Evolutionary conservation across 1,140 invertebrate genomes (phyloP), one percentile per base, ranked within the genome.

Genomic region (Drosophila nannoptera): DNA sequence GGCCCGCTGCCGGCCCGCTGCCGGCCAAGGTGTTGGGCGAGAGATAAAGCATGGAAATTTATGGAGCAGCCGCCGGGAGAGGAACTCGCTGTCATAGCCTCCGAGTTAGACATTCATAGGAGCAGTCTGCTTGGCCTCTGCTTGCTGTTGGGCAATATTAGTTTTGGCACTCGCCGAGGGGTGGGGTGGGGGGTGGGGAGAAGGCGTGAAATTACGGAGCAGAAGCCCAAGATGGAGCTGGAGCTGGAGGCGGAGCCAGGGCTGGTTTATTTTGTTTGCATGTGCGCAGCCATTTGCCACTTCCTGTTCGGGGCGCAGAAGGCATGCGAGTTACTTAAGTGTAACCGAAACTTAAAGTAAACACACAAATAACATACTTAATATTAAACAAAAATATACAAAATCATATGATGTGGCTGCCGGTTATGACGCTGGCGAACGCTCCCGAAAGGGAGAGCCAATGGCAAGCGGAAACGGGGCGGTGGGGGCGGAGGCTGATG

Each of bases 301-400:
- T 82, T 82, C 78, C 78, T 82, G 78, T 78, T 75, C 75, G 53
- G 52, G 63, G 11, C 42, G 35, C 31, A 46, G 33, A 32, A 45
- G 72, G 75, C 80, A 75, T 84, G 84, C 76, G 81, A 84, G 81
- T 84, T 84, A 84, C 80, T 84, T 84, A 84, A 84, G 76, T 84
- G 80, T 84, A 84, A 80, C 80, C 80, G 86, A 84, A 84, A 84
- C 80, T 84, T 84, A 77, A 84, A 86, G 80, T 84, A 84, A 84
- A 84, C 80, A 86, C 80, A 84, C 80, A 84, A 84, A 84, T 84
- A 84, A 84, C 81, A 84, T 84, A 86, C 81, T 84, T 84, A 84
- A 84, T 84, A 84, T 84, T 84, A 84, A 86, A 84, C 80, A 84
- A 84, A 84, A 84, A 84, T 86, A 84, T 86, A 86, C 80, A 84